Conservation (phyloP, 2,113 vertebrate species). For the Neofelis nebulosa region DNA sequence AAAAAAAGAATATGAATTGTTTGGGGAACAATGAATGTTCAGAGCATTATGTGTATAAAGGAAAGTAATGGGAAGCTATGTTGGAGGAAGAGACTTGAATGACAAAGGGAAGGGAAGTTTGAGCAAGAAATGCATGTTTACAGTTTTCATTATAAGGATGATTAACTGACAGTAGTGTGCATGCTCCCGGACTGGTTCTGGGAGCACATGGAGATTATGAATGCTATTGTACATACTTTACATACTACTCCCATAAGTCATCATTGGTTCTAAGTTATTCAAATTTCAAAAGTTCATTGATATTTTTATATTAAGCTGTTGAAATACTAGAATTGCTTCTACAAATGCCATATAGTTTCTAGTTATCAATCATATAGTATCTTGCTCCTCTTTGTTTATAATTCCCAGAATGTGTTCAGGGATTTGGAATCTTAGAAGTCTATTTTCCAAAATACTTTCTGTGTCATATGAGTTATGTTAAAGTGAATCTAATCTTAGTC, state of each 20-base stretch:
- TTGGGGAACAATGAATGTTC: neutral
- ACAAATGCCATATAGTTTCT: neutral
- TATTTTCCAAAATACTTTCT: neutral
- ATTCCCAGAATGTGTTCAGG: neutral
- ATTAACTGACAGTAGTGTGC: neutral
- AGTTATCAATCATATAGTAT: neutral
- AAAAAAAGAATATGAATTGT: neutral
- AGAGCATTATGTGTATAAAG: neutral
- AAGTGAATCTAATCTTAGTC: conserved; percentile 32
- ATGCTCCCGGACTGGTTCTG: neutral
- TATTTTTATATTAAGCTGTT: neutral
- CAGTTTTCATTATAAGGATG: neutral
- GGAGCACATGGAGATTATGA: neutral
- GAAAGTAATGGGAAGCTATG: neutral
- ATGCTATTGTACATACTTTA: neutral
- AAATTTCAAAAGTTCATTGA: neutral
- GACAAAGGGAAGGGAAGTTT: neutral
- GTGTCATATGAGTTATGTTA: neutral
- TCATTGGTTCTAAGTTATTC: neutral
- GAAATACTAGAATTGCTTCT: conserved; percentile 13
- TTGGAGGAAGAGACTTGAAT: conserved; percentile 1
- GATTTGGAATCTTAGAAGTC: neutral
- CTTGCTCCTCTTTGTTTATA: neutral
- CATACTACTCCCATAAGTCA: neutral
- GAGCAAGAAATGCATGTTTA: neutral